Conservation (phyloP, 2,888 invertebrate genomes). For the Sinhomidia bicolor region DNA sequence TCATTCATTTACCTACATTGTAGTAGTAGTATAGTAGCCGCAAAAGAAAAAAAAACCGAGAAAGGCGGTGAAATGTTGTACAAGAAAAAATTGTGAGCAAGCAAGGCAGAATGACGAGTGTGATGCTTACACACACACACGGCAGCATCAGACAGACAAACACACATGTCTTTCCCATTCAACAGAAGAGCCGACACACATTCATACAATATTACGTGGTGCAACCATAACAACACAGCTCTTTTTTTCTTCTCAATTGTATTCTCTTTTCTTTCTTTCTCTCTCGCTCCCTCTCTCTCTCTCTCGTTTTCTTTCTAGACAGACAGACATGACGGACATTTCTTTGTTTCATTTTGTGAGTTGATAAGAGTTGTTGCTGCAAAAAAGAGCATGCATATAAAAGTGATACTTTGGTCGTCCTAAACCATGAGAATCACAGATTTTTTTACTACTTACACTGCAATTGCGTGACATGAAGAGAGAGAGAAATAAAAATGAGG, state of each 20-base stretch:
- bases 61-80: conserved; percentile 69
- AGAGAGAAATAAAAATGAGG: neutral
- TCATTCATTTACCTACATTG: conserved; percentile 66
- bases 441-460: neutral
- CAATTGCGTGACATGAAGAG: neutral
- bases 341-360: conserved; percentile 11
- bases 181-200: neutral
- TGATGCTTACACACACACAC: neutral
- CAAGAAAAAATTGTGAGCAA: conserved; percentile 30
- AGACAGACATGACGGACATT: conserved; percentile 39
- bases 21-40: no score
- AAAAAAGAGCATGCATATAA: neutral
- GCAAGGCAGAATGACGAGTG: no score
- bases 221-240: neutral
- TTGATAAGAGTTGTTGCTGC: neutral
- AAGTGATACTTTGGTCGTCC: no score
- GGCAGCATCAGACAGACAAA: neutral
- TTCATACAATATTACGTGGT: neutral
- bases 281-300: no score
- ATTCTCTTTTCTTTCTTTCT: no score
- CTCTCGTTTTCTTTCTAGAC: no score
- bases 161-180: neutral
- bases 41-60: no score
- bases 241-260: neutral
- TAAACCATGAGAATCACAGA: neutral